A percentile compares a stretch with the other conserved stretches of the same genome.
phyloP scores from a whole-genome alignment of 2,888 invertebrate genomes.

The Catocala nupta region DNA sequence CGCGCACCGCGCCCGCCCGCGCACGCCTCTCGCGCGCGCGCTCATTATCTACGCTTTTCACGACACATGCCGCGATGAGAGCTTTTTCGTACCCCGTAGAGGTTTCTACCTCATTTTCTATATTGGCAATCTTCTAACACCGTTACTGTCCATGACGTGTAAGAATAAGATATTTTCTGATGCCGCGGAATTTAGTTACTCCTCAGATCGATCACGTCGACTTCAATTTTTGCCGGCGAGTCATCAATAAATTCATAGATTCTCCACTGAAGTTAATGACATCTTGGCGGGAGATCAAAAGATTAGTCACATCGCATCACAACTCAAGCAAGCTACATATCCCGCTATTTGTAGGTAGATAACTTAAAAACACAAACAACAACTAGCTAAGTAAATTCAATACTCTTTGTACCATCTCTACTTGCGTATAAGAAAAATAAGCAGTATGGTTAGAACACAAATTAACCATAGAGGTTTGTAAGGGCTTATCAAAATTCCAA shows the following conservation, averaged over 20 bases:
- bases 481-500: slow-evolving; percentile 41
- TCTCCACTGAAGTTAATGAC: slow-evolving; percentile 45
- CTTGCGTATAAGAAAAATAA: no score
- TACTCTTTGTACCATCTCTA: no score
- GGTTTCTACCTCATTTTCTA: slow-evolving; percentile 56
- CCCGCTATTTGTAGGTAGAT: slow-evolving; percentile 6
- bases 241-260: slow-evolving; percentile 51
- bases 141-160: slow-evolving; percentile 15
- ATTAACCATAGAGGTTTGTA: slow-evolving; percentile 30
- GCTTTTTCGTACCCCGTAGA: slow-evolving; percentile 65
- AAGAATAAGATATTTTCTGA: slow-evolving; percentile 18
- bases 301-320: slow-evolving; percentile 49
- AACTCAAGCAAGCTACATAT: slow-evolving; percentile 30
- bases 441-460: background rate
- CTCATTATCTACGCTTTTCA: slow-evolving; percentile 76
- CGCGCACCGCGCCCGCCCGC: slow-evolving; percentile 48
- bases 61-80: slow-evolving; percentile 59
- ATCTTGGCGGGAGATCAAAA: slow-evolving; percentile 55
- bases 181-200: slow-evolving; percentile 12
- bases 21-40: slow-evolving; percentile 67
- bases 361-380: no score
- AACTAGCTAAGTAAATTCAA: no score
- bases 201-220: slow-evolving; percentile 36
- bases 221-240: slow-evolving; percentile 39
- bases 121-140: slow-evolving; percentile 43